Conservation (phyloP, 2,113 vertebrate species). For the Muntiacus muntjak region DNA sequence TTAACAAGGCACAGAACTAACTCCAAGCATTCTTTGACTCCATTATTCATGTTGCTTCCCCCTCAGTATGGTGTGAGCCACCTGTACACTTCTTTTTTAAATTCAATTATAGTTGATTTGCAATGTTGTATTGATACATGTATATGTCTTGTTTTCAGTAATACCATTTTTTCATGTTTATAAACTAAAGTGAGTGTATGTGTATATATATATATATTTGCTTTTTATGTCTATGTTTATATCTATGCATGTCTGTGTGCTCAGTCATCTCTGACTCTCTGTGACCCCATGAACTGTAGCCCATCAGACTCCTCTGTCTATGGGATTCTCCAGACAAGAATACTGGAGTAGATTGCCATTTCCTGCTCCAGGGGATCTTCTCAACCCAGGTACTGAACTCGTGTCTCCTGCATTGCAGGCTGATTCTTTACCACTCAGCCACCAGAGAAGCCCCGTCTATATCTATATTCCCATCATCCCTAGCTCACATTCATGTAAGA, state of each 20-base stretch:
- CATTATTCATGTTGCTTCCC: not conserved
- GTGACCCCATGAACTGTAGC: not conserved
- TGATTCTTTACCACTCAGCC: not conserved
- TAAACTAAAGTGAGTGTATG: not conserved
- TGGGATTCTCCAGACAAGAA: not conserved
- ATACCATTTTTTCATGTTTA: not conserved
- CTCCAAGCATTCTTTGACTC: not conserved
- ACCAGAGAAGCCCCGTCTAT: not conserved
- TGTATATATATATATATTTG: not conserved
- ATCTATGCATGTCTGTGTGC: not conserved
- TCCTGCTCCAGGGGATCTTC: not conserved
- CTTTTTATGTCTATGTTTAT: not conserved
- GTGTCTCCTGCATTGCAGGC: not conserved
- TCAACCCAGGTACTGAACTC: not conserved
- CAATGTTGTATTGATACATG: not conserved
- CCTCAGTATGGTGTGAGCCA: not conserved
- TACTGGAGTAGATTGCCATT: not conserved
- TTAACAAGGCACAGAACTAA: not conserved
- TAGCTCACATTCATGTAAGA: not conserved
- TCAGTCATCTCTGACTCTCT: not conserved
- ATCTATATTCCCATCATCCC: not conserved
- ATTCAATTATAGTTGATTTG: not conserved
- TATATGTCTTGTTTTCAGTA: not conserved
- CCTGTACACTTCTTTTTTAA: not conserved
- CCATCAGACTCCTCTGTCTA: not conserved